phyloP scores from a whole-genome alignment of 2,113 vertebrate genomes.

The Peucedramus taeniatus region DNA sequence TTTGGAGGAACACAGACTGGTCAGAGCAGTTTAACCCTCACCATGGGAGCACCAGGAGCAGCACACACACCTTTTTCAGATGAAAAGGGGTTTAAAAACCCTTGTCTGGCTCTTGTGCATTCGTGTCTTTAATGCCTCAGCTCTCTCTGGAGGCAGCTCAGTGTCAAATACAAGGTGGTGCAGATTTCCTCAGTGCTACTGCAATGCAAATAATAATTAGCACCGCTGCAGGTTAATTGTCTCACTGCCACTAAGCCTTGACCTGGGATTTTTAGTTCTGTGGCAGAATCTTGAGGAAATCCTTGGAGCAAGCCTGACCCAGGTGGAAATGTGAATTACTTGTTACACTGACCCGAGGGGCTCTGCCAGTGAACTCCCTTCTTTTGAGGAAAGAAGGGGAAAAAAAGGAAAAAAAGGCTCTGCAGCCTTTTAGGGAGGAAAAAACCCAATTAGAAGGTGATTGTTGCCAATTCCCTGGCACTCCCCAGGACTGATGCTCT shows the following conservation, averaged over 20 bases:
- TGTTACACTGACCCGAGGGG: accelerated
- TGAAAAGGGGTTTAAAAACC: background rate
- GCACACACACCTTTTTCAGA: background rate
- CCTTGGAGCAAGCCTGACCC: background rate
- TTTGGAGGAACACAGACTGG: background rate
- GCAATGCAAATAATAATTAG: background rate
- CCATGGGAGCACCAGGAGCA: background rate
- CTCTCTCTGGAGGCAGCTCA: background rate
- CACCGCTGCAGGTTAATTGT: background rate
- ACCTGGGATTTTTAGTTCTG: background rate
- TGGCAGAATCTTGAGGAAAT: background rate
- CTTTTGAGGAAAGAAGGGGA: background rate
- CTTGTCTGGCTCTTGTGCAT: background rate
- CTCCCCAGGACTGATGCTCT: background rate
- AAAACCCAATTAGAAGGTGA: accelerated
- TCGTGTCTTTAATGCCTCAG: background rate
- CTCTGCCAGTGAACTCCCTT: background rate
- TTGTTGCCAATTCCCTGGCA: background rate
- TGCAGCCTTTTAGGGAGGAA: background rate
- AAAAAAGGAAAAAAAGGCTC: background rate
- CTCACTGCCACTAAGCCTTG: no score
- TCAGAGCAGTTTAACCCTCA: background rate
- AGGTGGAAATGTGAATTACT: background rate
- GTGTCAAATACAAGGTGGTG: background rate
- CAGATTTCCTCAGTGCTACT: background rate